Conservation (phyloP, 2,113 vertebrate species). For the Piprites chloris region DNA sequence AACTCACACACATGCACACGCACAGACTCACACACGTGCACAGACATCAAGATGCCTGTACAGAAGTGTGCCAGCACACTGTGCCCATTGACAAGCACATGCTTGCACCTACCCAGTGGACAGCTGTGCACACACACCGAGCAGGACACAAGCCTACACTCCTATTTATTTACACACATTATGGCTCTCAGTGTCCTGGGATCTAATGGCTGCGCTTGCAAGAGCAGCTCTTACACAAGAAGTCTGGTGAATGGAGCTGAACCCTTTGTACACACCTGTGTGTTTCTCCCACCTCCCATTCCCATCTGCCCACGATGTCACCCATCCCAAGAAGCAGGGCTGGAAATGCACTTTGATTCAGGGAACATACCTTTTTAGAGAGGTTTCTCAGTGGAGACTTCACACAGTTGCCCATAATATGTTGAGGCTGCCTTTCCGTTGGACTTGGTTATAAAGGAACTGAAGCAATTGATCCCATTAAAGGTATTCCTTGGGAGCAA, state of each 20-base stretch:
- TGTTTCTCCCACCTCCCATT: slow-evolving; percentile 25
- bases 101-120: background rate
- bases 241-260: background rate
- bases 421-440: slow-evolving; percentile 62
- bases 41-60: background rate
- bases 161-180: background rate
- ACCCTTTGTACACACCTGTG: background rate
- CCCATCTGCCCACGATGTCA: background rate
- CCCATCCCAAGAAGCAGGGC: slow-evolving; percentile 22
- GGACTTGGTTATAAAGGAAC: slow-evolving; percentile 63
- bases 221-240: background rate
- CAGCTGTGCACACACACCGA: background rate
- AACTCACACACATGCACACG: background rate
- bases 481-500: slow-evolving; percentile 70
- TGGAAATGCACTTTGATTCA: background rate
- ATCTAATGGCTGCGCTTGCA: background rate
- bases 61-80: background rate
- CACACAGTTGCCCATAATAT: slow-evolving; percentile 97
- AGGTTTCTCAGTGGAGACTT: slow-evolving; percentile 93
- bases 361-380: slow-evolving; percentile 93
- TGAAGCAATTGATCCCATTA: slow-evolving; percentile 72
- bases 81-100: background rate
- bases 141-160: background rate
- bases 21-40: background rate
- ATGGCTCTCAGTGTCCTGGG: background rate